A percentile compares a stretch with the other conserved stretches of the same genome.
phyloP scores from a whole-genome alignment of 2,888 invertebrate species.

The Lepidochrysops patricia region DNA sequence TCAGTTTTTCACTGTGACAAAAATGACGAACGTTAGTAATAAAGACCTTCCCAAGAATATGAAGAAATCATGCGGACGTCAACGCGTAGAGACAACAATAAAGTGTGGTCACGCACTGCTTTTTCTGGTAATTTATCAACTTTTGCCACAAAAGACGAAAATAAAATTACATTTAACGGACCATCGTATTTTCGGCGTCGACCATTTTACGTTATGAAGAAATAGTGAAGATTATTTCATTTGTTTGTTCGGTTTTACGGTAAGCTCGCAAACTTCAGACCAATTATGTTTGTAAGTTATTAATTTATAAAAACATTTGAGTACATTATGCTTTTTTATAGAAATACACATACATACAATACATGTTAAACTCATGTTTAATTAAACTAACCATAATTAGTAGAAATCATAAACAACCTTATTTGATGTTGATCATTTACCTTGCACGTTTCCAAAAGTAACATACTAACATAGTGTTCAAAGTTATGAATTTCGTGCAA shows the following conservation, averaged over 20 bases:
- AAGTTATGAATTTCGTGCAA: no score
- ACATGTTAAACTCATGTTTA: no score
- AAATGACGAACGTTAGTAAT: neutral
- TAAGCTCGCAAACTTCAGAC: no score
- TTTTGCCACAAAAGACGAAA: constrained; percentile 14
- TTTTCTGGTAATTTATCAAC: constrained; percentile 28
- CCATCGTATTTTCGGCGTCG: neutral
- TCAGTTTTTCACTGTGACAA: neutral
- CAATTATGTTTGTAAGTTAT: no score
- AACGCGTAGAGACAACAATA: constrained; percentile 31
- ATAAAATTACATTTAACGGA: constrained; percentile 14
- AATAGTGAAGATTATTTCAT: neutral
- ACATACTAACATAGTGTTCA: no score
- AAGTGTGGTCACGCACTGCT: constrained; percentile 31
- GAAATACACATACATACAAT: no score
- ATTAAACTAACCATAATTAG: no score
- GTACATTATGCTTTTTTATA: no score
- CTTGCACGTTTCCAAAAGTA: no score
- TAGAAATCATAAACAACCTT: no score
- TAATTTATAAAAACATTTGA: no score
- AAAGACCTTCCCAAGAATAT: constrained; percentile 23
- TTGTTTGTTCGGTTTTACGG: neutral
- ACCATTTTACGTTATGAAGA: neutral
- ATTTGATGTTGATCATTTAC: no score
- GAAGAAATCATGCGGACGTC: constrained; percentile 30